Base-by-base conservation (phyloP, 2,888 invertebrate genomes). In the Parascotia fuliginaria region DNA sequence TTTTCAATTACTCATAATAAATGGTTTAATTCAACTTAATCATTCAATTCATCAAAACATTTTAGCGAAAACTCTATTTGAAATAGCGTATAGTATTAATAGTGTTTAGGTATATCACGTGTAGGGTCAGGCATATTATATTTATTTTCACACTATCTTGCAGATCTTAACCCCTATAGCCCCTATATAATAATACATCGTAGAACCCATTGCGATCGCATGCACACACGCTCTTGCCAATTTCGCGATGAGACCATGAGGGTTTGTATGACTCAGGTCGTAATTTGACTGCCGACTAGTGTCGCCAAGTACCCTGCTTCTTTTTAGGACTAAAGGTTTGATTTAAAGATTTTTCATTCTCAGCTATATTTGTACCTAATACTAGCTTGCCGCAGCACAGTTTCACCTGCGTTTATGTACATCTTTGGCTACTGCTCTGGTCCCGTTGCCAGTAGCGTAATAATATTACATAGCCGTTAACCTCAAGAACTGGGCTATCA, bases 101-200 rank as follows among this genome's bases (percentile, higher is more conserved):
- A 15, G 9, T 39, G 15, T 15, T 39, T 39, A 15, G 6, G 14
- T 38, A 9, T 19, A n/a, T n/a, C n/a, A n/a, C n/a, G 39, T 39
- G 14, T 13, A 11, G 31, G 11, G 9, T 22, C 7, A 38, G 37
- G 9, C 31, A 42, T 13, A 42, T 42, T 19, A 38, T 37, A 33
- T 28, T 39, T 11, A 9, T 29, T 39, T 34, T 16, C 22, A 19
- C 15, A 13, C 42, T 68, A 68, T 70, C 67, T 53, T 4, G 3
- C 14, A 19, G 28, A 66, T 62, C 55, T 49, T 13, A 44, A 27
- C 56, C 48, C 52, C 40, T 49, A n/a, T n/a, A 55, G 61, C 71
- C 72, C 68, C 64, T 50, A 56, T 61, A 60, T 77, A 77, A 75
- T 74, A 42, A 71, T 65, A 77, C 58, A 70, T 63, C 68, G 28